Percentiles rank a stretch among this genome's conserved stretches.
Conservation (phyloP, 2,888 invertebrate species). For the Temnothorax rugatulus region DNA sequence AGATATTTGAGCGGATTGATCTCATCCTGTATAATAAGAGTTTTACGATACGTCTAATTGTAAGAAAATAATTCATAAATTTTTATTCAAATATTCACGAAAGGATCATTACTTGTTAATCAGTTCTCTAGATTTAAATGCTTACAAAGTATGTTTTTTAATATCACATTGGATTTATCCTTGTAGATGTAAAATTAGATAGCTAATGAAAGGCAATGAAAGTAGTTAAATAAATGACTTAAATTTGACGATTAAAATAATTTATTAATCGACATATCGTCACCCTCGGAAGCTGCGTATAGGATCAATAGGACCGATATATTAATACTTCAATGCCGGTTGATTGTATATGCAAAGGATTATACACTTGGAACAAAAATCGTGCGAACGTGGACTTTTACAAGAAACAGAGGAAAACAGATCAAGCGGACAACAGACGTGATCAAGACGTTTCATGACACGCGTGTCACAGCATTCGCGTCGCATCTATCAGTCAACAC, state of each 20-base stretch:
- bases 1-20: no score
- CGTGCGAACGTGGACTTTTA: conserved; percentile 15
- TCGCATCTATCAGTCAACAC: conserved; percentile 1
- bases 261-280: not conserved
- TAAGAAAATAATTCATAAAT: not conserved
- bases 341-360: not conserved
- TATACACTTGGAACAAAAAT: not conserved
- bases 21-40: no score
- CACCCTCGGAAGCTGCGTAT: not conserved
- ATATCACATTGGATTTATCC: not conserved
- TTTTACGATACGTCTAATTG: not conserved
- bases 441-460: conserved; percentile 25
- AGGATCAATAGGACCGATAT: not conserved
- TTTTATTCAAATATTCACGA: not conserved
- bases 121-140: not conserved
- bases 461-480: conserved; percentile 24
- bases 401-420: conserved; percentile 43
- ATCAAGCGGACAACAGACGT: conserved; percentile 49
- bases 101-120: not conserved
- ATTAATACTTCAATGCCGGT: not conserved
- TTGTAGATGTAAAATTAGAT: not conserved
- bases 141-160: not conserved
- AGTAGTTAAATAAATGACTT: not conserved
- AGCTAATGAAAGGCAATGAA: not conserved
- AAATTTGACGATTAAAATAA: not conserved